Conservation (phyloP, 2,113 vertebrate species). For the Prionailurus viverrinus region DNA sequence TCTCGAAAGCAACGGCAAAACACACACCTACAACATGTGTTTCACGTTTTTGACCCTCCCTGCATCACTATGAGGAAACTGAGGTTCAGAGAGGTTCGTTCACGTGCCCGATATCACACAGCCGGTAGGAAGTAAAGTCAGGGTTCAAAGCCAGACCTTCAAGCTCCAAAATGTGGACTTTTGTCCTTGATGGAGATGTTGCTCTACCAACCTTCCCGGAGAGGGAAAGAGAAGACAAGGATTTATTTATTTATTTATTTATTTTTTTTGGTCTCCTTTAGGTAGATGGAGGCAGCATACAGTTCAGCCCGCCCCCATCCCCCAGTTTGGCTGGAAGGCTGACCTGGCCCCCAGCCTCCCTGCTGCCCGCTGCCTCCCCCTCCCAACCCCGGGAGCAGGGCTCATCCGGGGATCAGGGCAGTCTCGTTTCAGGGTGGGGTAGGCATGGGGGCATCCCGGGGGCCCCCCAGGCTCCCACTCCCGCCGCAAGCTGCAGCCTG, state of each 20-base stretch:
- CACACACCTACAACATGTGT: rapidly evolving
- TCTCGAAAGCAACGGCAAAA: background rate
- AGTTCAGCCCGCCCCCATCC: too few species aligned
- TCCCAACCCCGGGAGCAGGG: background rate
- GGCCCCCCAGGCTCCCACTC: background rate
- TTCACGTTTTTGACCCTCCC: background rate
- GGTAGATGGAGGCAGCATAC: background rate
- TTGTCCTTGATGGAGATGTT: background rate
- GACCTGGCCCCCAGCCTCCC: background rate
- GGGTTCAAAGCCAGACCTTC: background rate
- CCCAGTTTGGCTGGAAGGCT: background rate
- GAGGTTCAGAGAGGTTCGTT: background rate
- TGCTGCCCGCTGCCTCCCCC: background rate
- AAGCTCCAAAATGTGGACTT: background rate
- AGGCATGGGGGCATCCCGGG: background rate
- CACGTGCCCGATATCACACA: background rate
- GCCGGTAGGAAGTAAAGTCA: background rate
- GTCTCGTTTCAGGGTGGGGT: background rate
- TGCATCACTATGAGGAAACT: background rate
- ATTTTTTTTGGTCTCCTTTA: rapidly evolving
- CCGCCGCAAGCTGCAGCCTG: background rate
- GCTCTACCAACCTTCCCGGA: background rate
- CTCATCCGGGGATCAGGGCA: background rate
- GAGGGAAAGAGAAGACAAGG: background rate
- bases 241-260: background rate